phyloP scores from a whole-genome alignment of 2,113 vertebrate genomes.

The Antigone vipio region DNA sequence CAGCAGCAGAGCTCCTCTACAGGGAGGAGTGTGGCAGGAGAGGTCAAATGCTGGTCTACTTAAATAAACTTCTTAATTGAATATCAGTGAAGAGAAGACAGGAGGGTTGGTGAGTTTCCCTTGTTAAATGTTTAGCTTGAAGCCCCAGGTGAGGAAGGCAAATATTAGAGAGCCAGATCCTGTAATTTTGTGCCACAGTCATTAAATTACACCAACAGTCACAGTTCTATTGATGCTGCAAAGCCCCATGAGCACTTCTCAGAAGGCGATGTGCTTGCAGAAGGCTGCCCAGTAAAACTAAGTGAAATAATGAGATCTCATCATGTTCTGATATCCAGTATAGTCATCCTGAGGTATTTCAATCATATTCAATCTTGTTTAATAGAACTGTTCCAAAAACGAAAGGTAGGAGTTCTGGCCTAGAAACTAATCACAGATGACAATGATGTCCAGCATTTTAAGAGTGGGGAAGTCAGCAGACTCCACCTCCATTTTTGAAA shows the following conservation, averaged over 20 bases:
- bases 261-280: neutral
- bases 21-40: neutral
- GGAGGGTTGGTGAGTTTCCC: neutral
- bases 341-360: neutral
- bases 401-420: neutral
- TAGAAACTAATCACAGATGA: neutral
- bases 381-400: neutral
- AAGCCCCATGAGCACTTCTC: neutral
- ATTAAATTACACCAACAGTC: neutral
- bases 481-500: neutral
- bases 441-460: neutral
- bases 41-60: conserved; percentile 1
- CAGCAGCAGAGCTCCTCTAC: neutral
- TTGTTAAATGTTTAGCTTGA: neutral
- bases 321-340: rapidly evolving
- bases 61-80: conserved; percentile 13
- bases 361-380: neutral
- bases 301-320: neutral
- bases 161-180: neutral
- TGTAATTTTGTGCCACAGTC: neutral
- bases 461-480: neutral
- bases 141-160: neutral
- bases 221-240: neutral
- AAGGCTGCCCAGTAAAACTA: neutral
- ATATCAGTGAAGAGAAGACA: neutral